phyloP scores from a whole-genome alignment of 2,797 vertebrate genomes.

The Catostomus latipinnis region DNA sequence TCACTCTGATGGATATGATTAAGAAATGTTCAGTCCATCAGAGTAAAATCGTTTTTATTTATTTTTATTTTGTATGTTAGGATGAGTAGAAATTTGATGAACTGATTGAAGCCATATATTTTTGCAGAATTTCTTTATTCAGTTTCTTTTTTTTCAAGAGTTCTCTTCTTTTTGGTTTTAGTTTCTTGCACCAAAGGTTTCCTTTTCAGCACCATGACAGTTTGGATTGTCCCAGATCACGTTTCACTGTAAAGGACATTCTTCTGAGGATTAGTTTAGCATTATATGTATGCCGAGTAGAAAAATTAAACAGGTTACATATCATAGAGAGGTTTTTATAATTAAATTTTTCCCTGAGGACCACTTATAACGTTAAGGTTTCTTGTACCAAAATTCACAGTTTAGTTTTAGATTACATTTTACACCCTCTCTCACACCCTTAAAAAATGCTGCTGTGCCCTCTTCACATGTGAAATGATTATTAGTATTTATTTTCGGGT shows the following conservation, averaged over 20 bases:
- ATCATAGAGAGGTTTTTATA: not conserved
- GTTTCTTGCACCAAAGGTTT: conserved; percentile 20
- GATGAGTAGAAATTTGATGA: not conserved
- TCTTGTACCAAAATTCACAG: not conserved
- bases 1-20: conserved; percentile 25
- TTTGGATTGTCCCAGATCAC: conserved; percentile 12
- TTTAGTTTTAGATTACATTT: not conserved
- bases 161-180: conserved; percentile 1
- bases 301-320: not conserved
- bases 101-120: not conserved
- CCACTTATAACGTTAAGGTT: not conserved
- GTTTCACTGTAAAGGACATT: conserved; percentile 27
- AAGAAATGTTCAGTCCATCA: not conserved
- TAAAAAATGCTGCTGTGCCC: too few relatives aligned
- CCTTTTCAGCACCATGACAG: conserved; percentile 2
- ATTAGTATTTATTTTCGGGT: too few relatives aligned
- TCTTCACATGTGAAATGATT: too few relatives aligned
- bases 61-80: not conserved
- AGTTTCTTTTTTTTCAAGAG: not conserved
- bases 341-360: not conserved
- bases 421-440: not conserved
- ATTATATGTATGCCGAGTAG: not conserved
- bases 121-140: not conserved
- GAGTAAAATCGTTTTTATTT: conserved; percentile 3
- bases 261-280: not conserved